phyloP scores from a whole-genome alignment of 2,888 invertebrate genomes.

The Dryococelus australis region DNA sequence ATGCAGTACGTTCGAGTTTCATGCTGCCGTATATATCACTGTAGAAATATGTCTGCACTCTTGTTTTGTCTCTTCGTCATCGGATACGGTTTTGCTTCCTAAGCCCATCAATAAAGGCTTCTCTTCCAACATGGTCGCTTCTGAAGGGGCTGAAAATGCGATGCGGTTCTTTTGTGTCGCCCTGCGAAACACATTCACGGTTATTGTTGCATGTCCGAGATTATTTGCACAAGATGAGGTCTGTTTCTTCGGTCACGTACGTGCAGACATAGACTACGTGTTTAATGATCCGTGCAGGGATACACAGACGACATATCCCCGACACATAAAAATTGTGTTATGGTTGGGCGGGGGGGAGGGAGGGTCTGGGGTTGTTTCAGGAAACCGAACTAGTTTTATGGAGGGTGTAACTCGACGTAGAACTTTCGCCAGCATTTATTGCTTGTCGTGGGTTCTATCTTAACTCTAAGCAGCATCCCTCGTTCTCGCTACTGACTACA shows the following conservation, averaged over 20 bases:
- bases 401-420: background rate
- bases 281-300: background rate
- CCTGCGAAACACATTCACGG: no score
- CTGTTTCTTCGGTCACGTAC: background rate
- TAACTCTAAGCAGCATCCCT: background rate
- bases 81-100: no score
- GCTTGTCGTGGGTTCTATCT: background rate
- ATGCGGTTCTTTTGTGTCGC: no score
- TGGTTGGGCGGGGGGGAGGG: background rate
- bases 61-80: no score
- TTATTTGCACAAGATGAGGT: background rate
- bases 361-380: background rate
- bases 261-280: background rate
- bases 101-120: no score
- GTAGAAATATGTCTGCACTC: no score
- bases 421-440: background rate
- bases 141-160: no score
- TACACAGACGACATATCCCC: background rate
- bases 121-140: no score
- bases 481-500: no score
- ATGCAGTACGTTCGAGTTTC: no score
- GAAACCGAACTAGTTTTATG: conserved; percentile 10
- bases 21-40: no score
- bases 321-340: background rate
- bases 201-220: background rate